Percentiles rank a stretch among this genome's conserved stretches.
Conservation (phyloP, 1,140 invertebrate species). For the Idris sp. region DNA sequence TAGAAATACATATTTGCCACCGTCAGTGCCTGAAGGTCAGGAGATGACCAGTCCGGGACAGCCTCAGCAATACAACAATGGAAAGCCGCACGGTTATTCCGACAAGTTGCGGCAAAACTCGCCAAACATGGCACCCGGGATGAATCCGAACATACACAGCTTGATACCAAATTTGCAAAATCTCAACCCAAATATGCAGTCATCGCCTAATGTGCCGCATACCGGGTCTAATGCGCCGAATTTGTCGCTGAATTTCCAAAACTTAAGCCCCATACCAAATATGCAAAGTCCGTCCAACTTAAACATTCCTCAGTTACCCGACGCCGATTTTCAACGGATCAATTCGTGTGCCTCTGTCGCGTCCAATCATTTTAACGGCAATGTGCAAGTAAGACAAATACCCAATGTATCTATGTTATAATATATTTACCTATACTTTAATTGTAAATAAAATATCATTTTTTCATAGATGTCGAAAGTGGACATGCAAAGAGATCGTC, state of each 20-base stretch:
- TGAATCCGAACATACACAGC: conserved; percentile 71
- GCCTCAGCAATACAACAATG: conserved; percentile 70
- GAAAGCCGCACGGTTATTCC: conserved; percentile 69
- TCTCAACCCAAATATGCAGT: conserved; percentile 78
- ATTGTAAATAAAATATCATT: conserved; percentile 3
- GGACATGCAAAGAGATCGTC: conserved; percentile 67
- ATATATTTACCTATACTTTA: too few species aligned
- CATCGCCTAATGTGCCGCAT: conserved; percentile 75
- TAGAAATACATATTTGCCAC: conserved; percentile 87
- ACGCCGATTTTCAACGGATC: conserved; percentile 73
- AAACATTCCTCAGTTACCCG: conserved; percentile 68
- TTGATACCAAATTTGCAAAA: conserved; percentile 77
- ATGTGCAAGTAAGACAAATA: conserved; percentile 67
- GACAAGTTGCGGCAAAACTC: conserved; percentile 75
- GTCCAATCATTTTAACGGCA: conserved; percentile 74
- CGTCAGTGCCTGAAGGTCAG: conserved; percentile 90
- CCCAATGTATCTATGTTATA: too few species aligned
- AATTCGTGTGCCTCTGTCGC: conserved; percentile 66
- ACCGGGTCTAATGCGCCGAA: conserved; percentile 70
- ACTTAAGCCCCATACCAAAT: conserved; percentile 76
- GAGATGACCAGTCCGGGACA: conserved; percentile 72
- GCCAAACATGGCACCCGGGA: conserved; percentile 60
- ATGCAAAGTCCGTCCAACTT: conserved; percentile 71
- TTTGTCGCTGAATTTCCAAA: conserved; percentile 77
- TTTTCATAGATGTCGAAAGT: conserved; percentile 59